Evolutionary conservation across 2,888 invertebrate genomes (phyloP).

Genomic region (Eilema caniola): DNA sequence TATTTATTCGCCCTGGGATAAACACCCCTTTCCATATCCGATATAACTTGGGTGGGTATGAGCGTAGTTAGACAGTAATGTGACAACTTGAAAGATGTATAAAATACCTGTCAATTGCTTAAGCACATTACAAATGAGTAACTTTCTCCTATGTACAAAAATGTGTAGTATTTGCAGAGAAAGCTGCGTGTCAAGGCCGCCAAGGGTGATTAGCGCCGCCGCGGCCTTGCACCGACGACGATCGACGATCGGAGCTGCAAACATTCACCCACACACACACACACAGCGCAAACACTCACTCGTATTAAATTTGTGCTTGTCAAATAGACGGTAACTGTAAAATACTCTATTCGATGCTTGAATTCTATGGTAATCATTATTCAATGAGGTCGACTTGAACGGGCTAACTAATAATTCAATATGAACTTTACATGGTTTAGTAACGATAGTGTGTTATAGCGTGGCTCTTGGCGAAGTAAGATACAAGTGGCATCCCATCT

Average conservation of each 20-base stretch:
- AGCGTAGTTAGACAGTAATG: no score
- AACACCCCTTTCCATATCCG: no score
- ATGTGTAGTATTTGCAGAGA: not conserved
- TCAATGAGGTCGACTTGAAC: not conserved
- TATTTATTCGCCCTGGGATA: no score
- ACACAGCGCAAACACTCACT: not conserved
- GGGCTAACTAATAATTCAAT: not conserved
- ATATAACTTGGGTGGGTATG: no score
- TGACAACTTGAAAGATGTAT: not conserved
- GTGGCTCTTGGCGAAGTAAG: no score
- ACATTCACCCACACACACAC: not conserved
- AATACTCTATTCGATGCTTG: conserved; percentile 2
- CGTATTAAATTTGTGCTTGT: conserved; percentile 6
- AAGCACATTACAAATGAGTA: not conserved
- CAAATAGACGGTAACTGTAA: conserved; percentile 10
- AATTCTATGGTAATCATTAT: conserved; percentile 7
- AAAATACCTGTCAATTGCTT: not conserved
- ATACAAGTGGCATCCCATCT: no score
- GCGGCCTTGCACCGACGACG: not conserved
- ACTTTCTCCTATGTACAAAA: not conserved
- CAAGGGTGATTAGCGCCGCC: not conserved
- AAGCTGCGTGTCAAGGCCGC: not conserved
- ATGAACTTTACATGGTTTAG: not conserved
- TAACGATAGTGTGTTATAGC: not conserved
- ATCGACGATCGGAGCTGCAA: not conserved